Evolutionary conservation across 2,888 invertebrate species (phyloP), one percentile per base, ranked within the genome.

Genomic region (Poecilus cupreus): DNA sequence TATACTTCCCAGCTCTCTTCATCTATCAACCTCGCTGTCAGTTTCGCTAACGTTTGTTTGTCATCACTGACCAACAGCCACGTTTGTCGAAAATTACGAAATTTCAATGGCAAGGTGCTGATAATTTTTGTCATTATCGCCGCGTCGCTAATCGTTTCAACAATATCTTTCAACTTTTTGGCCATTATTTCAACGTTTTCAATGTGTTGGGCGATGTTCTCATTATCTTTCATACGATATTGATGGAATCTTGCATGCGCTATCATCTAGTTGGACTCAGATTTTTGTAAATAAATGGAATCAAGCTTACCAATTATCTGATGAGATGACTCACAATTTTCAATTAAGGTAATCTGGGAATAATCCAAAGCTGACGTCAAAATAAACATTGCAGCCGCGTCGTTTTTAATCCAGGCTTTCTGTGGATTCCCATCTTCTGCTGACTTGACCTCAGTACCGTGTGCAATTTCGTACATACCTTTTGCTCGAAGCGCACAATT

Each of bases 201-300:
- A n/a, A 54, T 54, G 22, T 54, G 20, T 22, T 54, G 54, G 4
- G 3, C 57, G 1, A 57, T 24, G 11, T 10, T 57, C 2, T 57
- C 24, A 16, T 57, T 57, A 0, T 10, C 24, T 24, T 57, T 22
- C 24, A 57, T 57, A 5, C 11, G 22, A n/a, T 57, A 57, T 2
- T 57, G 57, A n/a, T 24, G 24, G 24, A 57, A 57, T 16, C 51
- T 39, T 75, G 85, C 84, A 8, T 85, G 84, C 2, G 82, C 70
- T 10, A 85, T n/a, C 84, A 85, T 85, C 75, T 85, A 85, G 60
- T 84, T 85, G 0, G 78, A 68, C 80, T 84, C 84, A 0, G 83
- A 81, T 70, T 84, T 85, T 22, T 79, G 81, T 16, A 32, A n/a
- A 10, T 70, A 70, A 70, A 70, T 70, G 18, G 70, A 32, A 70